Base-by-base conservation (phyloP, 2,888 invertebrate species). In the Apamea epomidion region DNA sequence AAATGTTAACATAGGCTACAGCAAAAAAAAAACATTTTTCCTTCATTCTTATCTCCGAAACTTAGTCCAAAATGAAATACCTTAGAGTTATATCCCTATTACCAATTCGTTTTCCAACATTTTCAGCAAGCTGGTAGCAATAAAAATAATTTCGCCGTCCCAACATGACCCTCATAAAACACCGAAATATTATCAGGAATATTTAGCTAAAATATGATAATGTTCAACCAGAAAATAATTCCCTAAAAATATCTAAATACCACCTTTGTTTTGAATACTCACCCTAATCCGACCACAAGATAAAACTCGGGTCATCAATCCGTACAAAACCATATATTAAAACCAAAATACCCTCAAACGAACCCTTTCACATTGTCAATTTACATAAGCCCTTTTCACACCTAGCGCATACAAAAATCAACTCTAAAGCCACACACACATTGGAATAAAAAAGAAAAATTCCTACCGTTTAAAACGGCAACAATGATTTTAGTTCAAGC, bases 401-500 rank as follows among this genome's bases (percentile, higher is more conserved):
- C 85, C 81, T 79, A 78, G 42, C 72, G 29, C 76, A 78, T 76
- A 75, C 62, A 83, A 79, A 42, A 76, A 85, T 77, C 86, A 75
- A 88, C 88, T 88, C 85, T 84, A 87, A 87, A 83, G 85, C 72
- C 80, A 83, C 82, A 82, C 76, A 85, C 74, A 84, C 75, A 85
- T 54, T 51, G n/a, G 81, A 78, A 80, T 54, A 69, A 80, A 87
- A 82, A 81, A 83, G 74, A 85, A 91, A 91, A 91, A 92, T 84
- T 89, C 84, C 88, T 87, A 89, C 84, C 89, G 82, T 91, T 91
- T 91, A 92, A 96, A 95, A 94, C 89, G 92, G 92, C 94, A 95
- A 95, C 95, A 95, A 94, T 95, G 93, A 93, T 93, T 93, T 93
- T 91, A 91, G 92, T 92, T 93, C 92, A 93, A 95, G 94, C 94